Percentiles rank a stretch among this genome's conserved stretches.
Evolutionary conservation across 2,113 vertebrate species (phyloP).

Genomic region (Siniperca knerii): DNA sequence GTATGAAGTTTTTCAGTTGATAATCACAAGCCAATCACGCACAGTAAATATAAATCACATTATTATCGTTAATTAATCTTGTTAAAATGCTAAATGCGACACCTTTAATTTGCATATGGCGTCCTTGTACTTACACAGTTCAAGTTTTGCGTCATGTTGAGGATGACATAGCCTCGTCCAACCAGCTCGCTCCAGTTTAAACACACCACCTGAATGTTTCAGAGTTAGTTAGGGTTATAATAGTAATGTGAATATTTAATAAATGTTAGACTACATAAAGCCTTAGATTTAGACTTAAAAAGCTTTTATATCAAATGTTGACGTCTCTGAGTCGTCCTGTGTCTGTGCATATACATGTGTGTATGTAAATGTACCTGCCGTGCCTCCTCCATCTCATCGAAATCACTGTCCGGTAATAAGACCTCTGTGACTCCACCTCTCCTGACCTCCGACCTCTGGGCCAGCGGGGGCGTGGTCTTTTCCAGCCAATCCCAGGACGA

Average conservation of each 20-base stretch:
- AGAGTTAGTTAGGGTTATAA: background rate
- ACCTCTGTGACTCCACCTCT: constrained; percentile 58
- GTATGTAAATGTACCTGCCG: constrained; percentile 67
- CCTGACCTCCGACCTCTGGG: constrained; percentile 60
- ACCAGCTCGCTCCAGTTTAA: constrained; percentile 93
- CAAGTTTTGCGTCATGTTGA: constrained; percentile 93
- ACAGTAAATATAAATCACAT: too few species aligned
- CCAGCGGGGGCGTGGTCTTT: constrained; percentile 34
- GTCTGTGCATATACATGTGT: background rate
- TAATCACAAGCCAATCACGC: background rate
- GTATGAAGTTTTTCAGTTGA: background rate
- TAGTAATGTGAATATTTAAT: background rate
- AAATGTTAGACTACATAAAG: background rate
- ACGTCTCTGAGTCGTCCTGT: background rate
- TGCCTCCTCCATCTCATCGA: constrained; percentile 55
- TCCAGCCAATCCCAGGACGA: constrained; percentile 61
- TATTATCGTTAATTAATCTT: background rate
- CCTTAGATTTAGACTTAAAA: background rate
- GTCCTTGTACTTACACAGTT: constrained; percentile 91
- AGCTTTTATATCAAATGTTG: too few species aligned
- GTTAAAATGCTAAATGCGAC: background rate
- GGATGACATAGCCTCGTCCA: constrained; percentile 91
- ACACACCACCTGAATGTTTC: constrained; percentile 89
- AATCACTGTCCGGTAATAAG: constrained; percentile 32
- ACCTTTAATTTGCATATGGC: background rate